Conservation (phyloP, 2,113 vertebrate genomes). For the Haliaeetus leucogaster region DNA sequence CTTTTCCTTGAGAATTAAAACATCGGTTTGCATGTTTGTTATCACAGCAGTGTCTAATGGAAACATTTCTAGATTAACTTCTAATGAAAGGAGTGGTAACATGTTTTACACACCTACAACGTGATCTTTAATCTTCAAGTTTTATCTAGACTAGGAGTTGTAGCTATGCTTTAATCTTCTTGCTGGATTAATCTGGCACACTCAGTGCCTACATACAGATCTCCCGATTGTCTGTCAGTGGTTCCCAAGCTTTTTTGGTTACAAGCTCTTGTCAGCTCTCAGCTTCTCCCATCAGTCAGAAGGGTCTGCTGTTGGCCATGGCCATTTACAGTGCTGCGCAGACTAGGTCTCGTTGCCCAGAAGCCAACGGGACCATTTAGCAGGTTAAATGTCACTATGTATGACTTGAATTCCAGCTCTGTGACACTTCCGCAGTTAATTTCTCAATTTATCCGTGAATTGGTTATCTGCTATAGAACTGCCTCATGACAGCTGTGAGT, state of each 20-base stretch:
- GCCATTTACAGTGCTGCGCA: neutral
- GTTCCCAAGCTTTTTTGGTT: neutral
- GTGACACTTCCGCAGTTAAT: neutral
- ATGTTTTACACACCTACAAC: neutral
- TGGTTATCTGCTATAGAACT: neutral
- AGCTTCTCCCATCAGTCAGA: neutral
- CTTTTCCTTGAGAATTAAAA: neutral
- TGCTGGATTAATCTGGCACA: neutral
- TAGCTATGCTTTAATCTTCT: conserved; percentile 43
- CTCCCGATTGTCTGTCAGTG: neutral
- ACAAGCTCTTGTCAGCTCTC: neutral
- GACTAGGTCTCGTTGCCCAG: neutral
- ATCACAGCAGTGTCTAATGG: neutral
- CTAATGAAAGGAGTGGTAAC: neutral
- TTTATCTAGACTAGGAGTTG: conserved; percentile 30
- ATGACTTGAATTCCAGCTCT: neutral
- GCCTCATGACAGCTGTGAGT: neutral
- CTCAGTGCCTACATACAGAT: neutral
- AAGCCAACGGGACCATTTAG: neutral
- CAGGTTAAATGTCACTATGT: neutral
- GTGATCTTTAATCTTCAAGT: neutral
- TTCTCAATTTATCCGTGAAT: neutral
- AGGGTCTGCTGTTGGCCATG: neutral
- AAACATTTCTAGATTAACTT: neutral
- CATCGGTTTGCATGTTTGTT: neutral